A percentile compares a stretch with the other conserved stretches of the same genome.
These are phyloP conservation scores for Chinchilla lanigera DNA, from an alignment of 2,113 vertebrate genomes.

Conservation along the genomic window DNA sequence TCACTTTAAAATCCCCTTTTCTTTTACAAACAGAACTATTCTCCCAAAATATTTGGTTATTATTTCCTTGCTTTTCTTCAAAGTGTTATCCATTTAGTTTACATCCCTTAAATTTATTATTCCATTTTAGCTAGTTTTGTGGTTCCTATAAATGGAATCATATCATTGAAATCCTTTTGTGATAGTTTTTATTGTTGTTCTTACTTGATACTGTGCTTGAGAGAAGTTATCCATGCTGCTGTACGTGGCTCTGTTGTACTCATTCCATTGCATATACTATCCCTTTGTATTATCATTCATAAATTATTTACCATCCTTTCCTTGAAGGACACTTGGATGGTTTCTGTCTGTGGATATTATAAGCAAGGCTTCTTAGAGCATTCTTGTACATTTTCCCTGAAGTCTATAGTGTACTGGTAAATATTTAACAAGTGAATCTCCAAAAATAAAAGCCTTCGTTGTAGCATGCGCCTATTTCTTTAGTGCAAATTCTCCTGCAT, in stretches of 20 bases:
- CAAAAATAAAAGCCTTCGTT: not conserved
- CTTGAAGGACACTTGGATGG: not conserved
- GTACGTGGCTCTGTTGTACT: not conserved
- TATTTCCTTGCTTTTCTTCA: not conserved
- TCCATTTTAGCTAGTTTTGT: not conserved
- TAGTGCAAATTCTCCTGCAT: not conserved
- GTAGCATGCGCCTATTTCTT: not conserved
- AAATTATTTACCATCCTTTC: not conserved
- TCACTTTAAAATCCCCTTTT: not conserved
- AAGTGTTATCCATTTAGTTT: not conserved
- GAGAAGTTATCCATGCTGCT: not conserved
- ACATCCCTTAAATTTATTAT: not conserved
- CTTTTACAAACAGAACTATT: not conserved
- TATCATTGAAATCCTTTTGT: not conserved
- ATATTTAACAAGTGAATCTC: not conserved
- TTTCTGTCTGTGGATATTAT: not conserved
- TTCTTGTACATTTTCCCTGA: not conserved
- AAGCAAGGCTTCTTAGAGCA: not conserved
- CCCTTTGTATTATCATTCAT: not conserved
- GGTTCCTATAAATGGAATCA: not conserved
- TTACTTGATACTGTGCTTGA: not conserved
- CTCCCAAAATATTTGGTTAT: not conserved
- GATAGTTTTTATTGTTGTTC: not conserved
- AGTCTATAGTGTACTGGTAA: not conserved
- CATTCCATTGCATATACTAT: not conserved